Evolutionary conservation across 1,140 invertebrate species (phyloP).

Genomic region (Drosophila varians): DNA sequence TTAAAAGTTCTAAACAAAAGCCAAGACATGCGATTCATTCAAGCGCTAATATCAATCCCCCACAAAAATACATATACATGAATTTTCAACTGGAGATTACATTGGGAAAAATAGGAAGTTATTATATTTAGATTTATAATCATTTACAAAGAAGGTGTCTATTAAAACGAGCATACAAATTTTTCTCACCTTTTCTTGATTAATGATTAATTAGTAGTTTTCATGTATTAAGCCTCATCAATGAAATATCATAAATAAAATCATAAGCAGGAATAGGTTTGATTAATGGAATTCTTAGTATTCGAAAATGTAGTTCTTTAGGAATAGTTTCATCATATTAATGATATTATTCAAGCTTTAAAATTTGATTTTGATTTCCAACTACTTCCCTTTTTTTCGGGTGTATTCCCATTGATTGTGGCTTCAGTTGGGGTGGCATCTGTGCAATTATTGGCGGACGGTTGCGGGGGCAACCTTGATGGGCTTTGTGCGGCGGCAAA

Average conservation of each 20-base stretch:
- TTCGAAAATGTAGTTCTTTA: background rate
- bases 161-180: background rate
- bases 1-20: conserved; percentile 77
- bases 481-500: conserved; percentile 32
- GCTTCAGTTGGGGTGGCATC: conserved; percentile 25
- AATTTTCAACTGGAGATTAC: conserved; percentile 8
- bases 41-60: conserved; percentile 55
- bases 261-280: background rate
- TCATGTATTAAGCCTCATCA: background rate
- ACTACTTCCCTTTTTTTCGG: background rate
- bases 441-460: conserved; percentile 37
- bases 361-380: no score
- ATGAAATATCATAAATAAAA: no score
- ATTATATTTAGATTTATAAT: background rate
- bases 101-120: conserved; percentile 2
- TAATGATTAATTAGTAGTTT: background rate
- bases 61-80: conserved; percentile 25
- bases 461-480: conserved; percentile 33
- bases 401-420: conserved; percentile 14
- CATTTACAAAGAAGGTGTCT: background rate
- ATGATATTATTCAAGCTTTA: no score
- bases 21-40: conserved; percentile 77
- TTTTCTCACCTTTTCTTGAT: background rate
- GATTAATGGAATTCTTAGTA: background rate
- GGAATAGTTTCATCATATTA: background rate